Evolutionary conservation across 2,797 vertebrate genomes (phyloP), one percentile per base, ranked within the genome.

Genomic region (Heterohyrax brucei): DNA sequence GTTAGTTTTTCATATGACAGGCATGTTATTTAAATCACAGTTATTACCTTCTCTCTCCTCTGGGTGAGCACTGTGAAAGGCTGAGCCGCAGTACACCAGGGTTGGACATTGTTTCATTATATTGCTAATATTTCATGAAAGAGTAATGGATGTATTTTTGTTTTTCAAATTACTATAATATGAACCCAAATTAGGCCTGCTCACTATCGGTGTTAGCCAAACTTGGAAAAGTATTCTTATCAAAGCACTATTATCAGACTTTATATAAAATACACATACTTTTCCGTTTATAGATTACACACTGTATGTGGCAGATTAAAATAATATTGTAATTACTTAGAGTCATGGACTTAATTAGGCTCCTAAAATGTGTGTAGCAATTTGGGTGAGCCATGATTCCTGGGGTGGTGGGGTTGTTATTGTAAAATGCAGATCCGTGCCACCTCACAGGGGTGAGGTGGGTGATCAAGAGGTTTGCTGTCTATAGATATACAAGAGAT

Each of bases 1-100:
- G 80, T 86, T 94, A 85, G 88, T 78, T 92, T 97, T 89, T 94
- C 80, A 95, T 95, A 85, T 87, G 79, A 94, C 39, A 79, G 84
- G n/a, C 0, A 19, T 95, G 97, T 96, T 98, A 97, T 91, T 77
- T 96, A 28, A 92, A 93, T 92, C 93, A 94, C 66, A 87, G 8
- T 68, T 75, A 93, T 95, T 85, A 61, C 88, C 80, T 96, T 95
- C 26, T 62, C 68, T 93, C 80, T 89, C 26, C 7, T 33, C 53
- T 95, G 72, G 33, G 88, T 95, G 93, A 95, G 95, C 89, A 72
- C 44, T 75, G 7, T 87, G 77, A 94, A 97, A 76, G 91, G 92
- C 28, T 39, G 3, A 96, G 88, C 44, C 21, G 5, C 12, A n/a
- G 4, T 39, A 44, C 59, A 39, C 30, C 50, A 39, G 21, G 56